Evolutionary conservation across 2,797 vertebrate species (phyloP), one percentile per base, ranked within the genome.

Genomic region (Dipus sagitta): DNA sequence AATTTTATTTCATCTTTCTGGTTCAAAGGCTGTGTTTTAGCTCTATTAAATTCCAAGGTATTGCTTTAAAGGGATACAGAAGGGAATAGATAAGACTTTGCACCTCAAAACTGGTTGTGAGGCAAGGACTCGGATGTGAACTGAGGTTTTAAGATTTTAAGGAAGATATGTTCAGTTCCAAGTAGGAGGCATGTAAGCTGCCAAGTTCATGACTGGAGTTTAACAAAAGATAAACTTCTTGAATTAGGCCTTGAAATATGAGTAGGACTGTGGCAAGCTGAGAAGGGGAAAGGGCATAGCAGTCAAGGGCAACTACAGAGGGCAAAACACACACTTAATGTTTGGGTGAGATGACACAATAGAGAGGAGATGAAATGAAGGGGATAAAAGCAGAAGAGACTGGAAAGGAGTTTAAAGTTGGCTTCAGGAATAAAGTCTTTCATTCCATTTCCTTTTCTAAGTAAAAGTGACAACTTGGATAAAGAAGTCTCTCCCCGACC

Each of bases 191-290:
- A 82, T 47, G 26, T 34, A 58, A 78, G 24, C 18, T 82, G 70
- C 78, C 52, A 21, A 70, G 65, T 62, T 70, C 21, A 85, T 5
- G 28, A 72, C 32, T 74, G 20, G 62, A 13, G 9, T 42, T 83
- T 80, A 92, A 87, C 1, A 8, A 74, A 28, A 38, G 42, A 83
- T 11, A 23, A 21, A 12, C 32, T 64, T 82, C 79, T 38, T 30
- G 21, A 92, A 82, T 88, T 80, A 68, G 32, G 30, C 54, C 42
- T 93, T 88, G 58, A 90, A 70, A 70, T 77, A 76, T 12, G 70
- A 12, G 28, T 20, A 64, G 79, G 70, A 34, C 24, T 91, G 90
- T n/a, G 28, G 65, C 65, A 54, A 74, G 20, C 38, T 15, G n/a
- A 60, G 32, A 72, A 79, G 42, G 72, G 58, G 54, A 62, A 91